A percentile compares a stretch with the other conserved stretches of the same genome.
Conservation (phyloP, 2,113 vertebrate species). For the Terrapene triunguis region DNA sequence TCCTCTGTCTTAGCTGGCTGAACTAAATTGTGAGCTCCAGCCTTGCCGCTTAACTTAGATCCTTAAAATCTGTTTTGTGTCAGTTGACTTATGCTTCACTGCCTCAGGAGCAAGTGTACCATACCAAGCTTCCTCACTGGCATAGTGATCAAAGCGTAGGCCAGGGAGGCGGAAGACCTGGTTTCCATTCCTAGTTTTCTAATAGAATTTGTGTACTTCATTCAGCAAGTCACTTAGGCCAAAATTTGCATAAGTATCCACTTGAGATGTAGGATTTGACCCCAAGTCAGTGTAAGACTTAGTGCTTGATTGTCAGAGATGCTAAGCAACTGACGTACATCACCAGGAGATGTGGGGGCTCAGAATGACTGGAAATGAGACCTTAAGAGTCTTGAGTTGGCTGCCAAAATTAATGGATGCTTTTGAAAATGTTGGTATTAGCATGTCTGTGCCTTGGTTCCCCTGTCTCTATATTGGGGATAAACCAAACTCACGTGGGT, state of each 20-base stretch:
- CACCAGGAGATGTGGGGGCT: background rate
- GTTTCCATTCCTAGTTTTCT: rapidly evolving
- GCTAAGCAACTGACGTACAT: background rate
- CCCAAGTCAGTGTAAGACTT: background rate
- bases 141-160: background rate
- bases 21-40: background rate
- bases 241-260: rapidly evolving
- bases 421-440: background rate
- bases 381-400: background rate
- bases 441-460: background rate
- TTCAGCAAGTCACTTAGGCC: rapidly evolving
- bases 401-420: background rate
- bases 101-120: background rate
- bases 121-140: background rate
- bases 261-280: background rate
- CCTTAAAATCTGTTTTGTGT: slow-evolving; percentile 25
- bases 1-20: slow-evolving; percentile 39
- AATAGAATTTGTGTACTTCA: rapidly evolving
- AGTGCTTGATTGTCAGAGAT: background rate
- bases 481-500: background rate
- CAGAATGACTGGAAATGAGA: background rate
- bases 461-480: background rate
- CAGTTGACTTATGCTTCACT: background rate
- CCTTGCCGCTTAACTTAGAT: background rate
- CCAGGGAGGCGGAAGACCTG: rapidly evolving